These are phyloP conservation scores for Thereva nobilitata DNA, from an alignment of 2,888 invertebrate species.

Conservation along the genomic window DNA sequence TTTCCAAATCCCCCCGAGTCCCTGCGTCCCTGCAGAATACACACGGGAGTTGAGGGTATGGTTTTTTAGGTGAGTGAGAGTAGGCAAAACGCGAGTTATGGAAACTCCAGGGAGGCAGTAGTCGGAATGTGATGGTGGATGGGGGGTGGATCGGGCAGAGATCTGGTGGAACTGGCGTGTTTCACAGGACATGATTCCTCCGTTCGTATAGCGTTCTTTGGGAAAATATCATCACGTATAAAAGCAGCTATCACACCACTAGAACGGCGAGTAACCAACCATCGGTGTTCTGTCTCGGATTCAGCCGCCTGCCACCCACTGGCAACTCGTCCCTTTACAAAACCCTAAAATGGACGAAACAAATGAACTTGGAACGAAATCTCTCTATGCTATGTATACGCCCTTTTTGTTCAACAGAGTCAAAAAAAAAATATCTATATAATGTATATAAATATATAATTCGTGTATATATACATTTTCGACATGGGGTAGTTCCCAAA, in stretches of 20 bases:
- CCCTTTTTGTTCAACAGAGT: constrained; percentile 13
- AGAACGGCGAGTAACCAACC: constrained; percentile 5
- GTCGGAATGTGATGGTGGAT: no score
- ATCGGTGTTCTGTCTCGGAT: constrained; percentile 13
- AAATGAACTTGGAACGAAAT: constrained; percentile 32
- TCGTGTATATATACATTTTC: constrained; percentile 15
- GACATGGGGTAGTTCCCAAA: constrained; percentile 5
- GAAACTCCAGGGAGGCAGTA: no score
- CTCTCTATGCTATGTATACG: constrained; percentile 17
- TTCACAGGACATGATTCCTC: constrained; percentile 8
- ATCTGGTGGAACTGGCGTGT: constrained; percentile 23
- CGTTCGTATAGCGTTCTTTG: constrained; percentile 1
- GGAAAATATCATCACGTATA: constrained; percentile 18
- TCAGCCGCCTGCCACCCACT: constrained; percentile 3
- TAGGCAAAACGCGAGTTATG: no score
- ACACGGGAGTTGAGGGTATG: no score
- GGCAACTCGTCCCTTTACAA: neutral
- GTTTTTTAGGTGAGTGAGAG: no score
- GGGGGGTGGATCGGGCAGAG: neutral
- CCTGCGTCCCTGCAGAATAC: no score
- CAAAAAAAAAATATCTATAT: neutral
- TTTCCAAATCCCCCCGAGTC: no score
- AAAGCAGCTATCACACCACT: constrained; percentile 1
- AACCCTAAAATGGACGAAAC: constrained; percentile 29
- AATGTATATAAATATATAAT: constrained; percentile 17